Evolutionary conservation across 2,888 invertebrate genomes (phyloP), one percentile per base, ranked within the genome.

Genomic region (Phyllotreta striolata): DNA sequence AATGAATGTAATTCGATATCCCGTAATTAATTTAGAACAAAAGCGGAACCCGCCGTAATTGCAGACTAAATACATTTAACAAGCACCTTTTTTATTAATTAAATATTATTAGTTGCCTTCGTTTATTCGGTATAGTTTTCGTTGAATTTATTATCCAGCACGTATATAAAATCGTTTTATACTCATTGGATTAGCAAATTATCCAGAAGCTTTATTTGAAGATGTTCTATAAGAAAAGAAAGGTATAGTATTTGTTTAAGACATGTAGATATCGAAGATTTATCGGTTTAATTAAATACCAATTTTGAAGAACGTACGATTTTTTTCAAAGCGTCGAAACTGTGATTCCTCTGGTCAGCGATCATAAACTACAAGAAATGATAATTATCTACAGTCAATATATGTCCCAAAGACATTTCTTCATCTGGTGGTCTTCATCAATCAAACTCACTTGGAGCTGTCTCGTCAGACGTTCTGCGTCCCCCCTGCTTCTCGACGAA

Each of bases 341-440:
- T 37, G 55, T 60, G 60, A 60, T 60, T 60, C 52, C 38, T 54
- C 35, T 10, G 56, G 55, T 63, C 46, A 62, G 59, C 56, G 62
- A 66, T 64, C 62, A 64, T 63, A 54, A 51, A 55, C 56, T 55
- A 57, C 57, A 62, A 62, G 57, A 59, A 63, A 61, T 51, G 78
- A 79, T 78, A 79, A 79, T 79, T 78, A 79, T 79, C 78, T 76
- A 73, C 71, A 78, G 78, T 78, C 79, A 77, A 79, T 78, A 79
- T 77, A 77, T 77, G 77, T 79, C 78, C 76, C 72, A 77, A 76
- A 78, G 76, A 78, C 79, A 78, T 79, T 78, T 79, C 79, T 80
- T 79, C 78, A 79, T 80, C 76, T 78, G 80, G 80, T 80, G 80
- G 80, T 79, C 79, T 78, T 77, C 80, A 80, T 80, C 79, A 80